Percentiles rank a stretch among this genome's conserved stretches.
Evolutionary conservation across 2,888 invertebrate genomes (phyloP).

Genomic region (Dasypolia templi): DNA sequence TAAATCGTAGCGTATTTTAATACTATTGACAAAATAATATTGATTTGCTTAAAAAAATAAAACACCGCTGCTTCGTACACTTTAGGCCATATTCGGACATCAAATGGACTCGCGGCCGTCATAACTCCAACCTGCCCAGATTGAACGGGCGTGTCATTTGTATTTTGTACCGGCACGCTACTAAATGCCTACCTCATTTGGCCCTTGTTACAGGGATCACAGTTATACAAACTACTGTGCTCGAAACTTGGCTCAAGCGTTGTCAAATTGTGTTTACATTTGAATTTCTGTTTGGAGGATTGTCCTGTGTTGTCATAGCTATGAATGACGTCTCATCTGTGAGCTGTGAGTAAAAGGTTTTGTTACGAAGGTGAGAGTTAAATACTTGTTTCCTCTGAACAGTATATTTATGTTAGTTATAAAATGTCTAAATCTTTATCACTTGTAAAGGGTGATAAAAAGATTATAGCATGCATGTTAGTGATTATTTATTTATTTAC

Average conservation of each 20-base stretch:
- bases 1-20: neutral
- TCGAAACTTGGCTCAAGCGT: conserved; percentile 54
- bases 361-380: conserved; percentile 23
- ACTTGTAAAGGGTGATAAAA: too few relatives aligned
- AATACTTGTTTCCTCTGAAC: neutral
- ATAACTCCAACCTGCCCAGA: conserved; percentile 81
- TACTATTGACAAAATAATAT: neutral
- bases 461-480: too few relatives aligned
- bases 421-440: neutral
- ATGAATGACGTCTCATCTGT: conserved; percentile 45
- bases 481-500: too few relatives aligned
- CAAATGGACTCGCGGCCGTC: conserved; percentile 79
- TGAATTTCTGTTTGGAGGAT: conserved; percentile 57
- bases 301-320: conserved; percentile 36
- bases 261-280: conserved; percentile 61
- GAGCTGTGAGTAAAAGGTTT: conserved; percentile 45
- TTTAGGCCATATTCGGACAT: conserved; percentile 67
- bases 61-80: conserved; percentile 45
- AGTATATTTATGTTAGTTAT: neutral
- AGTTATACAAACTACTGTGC: conserved; percentile 68
- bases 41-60: too few relatives aligned
- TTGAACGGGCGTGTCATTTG: conserved; percentile 78
- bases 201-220: conserved; percentile 77
- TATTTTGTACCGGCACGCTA: conserved; percentile 71
- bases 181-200: conserved; percentile 69